Evolutionary conservation across 2,888 invertebrate genomes (phyloP).

Genomic region (Sphecodes monilicornis): DNA sequence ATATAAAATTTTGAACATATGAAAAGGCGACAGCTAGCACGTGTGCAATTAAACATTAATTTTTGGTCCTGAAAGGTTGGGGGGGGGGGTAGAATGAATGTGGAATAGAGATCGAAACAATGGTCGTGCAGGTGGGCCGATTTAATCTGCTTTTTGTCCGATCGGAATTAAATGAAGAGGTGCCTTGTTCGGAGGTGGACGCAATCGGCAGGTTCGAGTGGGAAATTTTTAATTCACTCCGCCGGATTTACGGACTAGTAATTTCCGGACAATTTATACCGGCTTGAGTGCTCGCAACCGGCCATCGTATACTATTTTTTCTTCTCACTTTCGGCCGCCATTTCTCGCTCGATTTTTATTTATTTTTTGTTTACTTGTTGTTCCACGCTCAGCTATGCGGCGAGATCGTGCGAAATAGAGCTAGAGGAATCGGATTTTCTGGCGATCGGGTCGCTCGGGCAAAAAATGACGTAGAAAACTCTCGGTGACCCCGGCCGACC

Average conservation of each 20-base stretch:
- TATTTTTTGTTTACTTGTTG: background rate
- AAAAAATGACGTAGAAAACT: slow-evolving; percentile 77
- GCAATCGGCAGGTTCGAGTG: slow-evolving; percentile 43
- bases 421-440: slow-evolving; percentile 74
- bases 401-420: slow-evolving; percentile 69
- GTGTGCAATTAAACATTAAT: slow-evolving; percentile 13
- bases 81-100: background rate
- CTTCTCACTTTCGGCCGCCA: background rate
- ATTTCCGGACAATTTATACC: slow-evolving; percentile 65
- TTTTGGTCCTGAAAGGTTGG: background rate
- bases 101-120: slow-evolving; percentile 4
- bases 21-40: background rate
- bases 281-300: slow-evolving; percentile 45
- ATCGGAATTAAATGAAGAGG: slow-evolving; percentile 34
- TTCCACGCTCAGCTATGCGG: slow-evolving; percentile 32
- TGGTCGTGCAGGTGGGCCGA: background rate
- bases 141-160: slow-evolving; percentile 39
- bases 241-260: slow-evolving; percentile 59
- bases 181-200: slow-evolving; percentile 37
- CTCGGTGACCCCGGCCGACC: slow-evolving; percentile 59
- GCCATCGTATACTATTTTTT: slow-evolving; percentile 14
- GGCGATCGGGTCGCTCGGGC: slow-evolving; percentile 67
- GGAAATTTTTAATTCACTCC: slow-evolving; percentile 69
- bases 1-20: background rate
- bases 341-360: slow-evolving; percentile 5